A percentile compares a stretch with the other conserved stretches of the same genome.
Evolutionary conservation across 2,113 vertebrate species (phyloP).

Genomic region (Cyphomyrus discorhynchus): DNA sequence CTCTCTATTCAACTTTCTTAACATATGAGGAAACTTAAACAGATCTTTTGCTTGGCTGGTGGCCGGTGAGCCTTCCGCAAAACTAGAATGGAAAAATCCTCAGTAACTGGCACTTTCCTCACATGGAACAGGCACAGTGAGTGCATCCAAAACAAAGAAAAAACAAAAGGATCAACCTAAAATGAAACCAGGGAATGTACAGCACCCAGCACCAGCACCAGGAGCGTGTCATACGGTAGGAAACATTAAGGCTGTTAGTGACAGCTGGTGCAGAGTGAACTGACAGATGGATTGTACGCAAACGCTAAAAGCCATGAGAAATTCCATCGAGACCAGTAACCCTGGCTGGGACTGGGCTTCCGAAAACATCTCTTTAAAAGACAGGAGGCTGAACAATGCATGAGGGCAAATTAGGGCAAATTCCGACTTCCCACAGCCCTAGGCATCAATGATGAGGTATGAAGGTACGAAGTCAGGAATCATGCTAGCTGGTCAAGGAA

Average conservation of each 20-base stretch:
- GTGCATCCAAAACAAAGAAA: background rate
- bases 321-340: conserved; percentile 12
- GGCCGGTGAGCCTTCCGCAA: background rate
- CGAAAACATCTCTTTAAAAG: background rate
- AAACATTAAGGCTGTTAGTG: background rate
- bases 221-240: background rate
- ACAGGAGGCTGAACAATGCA: background rate
- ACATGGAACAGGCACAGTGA: background rate
- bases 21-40: background rate
- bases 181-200: background rate
- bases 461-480: background rate
- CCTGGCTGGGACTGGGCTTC: background rate
- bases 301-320: background rate
- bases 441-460: background rate
- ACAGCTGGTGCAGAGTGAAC: background rate
- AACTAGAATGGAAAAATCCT: background rate
- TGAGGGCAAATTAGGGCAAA: background rate
- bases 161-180: background rate
- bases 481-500: background rate
- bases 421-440: background rate
- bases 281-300: background rate
- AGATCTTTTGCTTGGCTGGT: background rate
- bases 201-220: background rate
- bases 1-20: background rate
- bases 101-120: background rate